These are phyloP conservation scores for Struthidea cinerea DNA, from an alignment of 2,113 vertebrate genomes.

Conservation along the genomic window DNA sequence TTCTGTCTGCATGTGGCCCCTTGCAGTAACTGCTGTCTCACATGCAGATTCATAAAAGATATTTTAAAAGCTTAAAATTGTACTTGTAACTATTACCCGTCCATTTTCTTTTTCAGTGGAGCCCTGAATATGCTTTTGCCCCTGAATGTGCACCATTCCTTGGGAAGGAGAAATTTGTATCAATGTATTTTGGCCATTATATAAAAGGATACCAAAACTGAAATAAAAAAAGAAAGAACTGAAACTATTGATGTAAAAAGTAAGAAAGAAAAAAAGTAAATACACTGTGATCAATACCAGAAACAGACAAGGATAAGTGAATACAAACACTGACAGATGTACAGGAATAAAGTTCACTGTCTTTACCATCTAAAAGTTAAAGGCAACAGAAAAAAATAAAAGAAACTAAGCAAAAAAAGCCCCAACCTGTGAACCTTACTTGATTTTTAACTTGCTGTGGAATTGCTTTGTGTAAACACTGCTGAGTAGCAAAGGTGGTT, in stretches of 20 bases:
- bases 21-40: not conserved
- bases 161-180: not conserved
- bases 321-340: not conserved
- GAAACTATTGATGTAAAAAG: not conserved
- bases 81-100: accelerated
- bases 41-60: not conserved
- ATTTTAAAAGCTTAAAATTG: not conserved
- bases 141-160: not conserved
- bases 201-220: not conserved
- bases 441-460: not conserved
- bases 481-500: not conserved
- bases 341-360: not conserved
- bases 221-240: not conserved
- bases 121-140: not conserved
- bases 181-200: not conserved
- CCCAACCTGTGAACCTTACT: not conserved
- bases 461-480: not conserved
- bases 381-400: not conserved
- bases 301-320: not conserved
- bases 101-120: not conserved
- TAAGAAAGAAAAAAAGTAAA: not conserved
- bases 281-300: not conserved
- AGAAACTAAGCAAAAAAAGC: not conserved
- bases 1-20: not conserved
- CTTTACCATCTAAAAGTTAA: not conserved